Evolutionary conservation across 2,113 vertebrate species (phyloP).

Genomic region (Arizona elegans): DNA sequence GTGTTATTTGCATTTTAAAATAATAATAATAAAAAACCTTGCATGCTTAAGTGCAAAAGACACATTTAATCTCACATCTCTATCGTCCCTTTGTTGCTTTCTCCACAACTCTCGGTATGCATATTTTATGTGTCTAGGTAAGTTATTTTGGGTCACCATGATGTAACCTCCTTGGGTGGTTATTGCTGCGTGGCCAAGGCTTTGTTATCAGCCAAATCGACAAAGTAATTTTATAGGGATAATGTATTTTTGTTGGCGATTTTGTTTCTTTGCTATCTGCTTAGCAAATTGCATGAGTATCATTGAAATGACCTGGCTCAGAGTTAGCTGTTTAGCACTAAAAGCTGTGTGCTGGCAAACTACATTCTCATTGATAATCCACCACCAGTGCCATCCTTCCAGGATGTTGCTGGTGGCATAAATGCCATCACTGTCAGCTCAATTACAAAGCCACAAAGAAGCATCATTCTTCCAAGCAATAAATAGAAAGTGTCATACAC

Average conservation of each 20-base stretch:
- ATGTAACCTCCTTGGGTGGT: background rate
- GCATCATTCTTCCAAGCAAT: conserved; percentile 32
- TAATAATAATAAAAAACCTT: no score
- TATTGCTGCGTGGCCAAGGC: background rate
- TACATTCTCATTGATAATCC: conserved; percentile 23
- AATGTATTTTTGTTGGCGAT: conserved; percentile 11
- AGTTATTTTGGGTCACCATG: background rate
- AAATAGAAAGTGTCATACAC: conserved; percentile 19
- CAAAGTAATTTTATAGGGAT: background rate
- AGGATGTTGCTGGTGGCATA: conserved; percentile 13
- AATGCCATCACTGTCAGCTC: conserved; percentile 22
- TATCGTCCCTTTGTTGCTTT: background rate
- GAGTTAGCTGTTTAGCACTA: background rate
- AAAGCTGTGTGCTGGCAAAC: conserved; percentile 28
- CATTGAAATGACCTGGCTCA: conserved; percentile 21
- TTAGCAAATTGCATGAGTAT: conserved; percentile 4
- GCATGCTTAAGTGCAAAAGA: background rate
- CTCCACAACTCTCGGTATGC: background rate
- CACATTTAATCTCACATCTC: background rate
- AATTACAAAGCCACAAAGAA: conserved; percentile 35
- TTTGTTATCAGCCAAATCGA: background rate
- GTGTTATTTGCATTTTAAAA: background rate
- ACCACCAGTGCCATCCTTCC: conserved; percentile 16
- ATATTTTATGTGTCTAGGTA: background rate
- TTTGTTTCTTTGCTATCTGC: conserved; percentile 13